Conservation (phyloP, 2,797 vertebrate genomes). For the Carduelis carduelis region DNA sequence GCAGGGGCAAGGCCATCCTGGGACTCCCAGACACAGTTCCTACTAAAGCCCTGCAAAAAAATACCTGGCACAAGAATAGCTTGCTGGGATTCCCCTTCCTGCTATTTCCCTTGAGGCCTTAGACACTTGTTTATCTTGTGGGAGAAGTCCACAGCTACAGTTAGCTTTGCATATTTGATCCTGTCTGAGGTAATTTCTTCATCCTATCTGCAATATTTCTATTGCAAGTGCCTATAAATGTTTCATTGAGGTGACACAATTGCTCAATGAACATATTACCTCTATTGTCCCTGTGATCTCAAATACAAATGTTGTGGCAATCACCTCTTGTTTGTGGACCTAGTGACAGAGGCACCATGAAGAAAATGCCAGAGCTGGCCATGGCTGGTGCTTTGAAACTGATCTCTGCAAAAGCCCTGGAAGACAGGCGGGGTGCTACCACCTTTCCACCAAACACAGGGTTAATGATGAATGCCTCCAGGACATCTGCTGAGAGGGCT, state of each 20-base stretch:
- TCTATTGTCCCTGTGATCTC: neutral
- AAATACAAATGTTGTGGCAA: neutral
- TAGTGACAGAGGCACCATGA: neutral
- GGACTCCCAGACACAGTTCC: neutral
- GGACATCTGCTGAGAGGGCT: neutral
- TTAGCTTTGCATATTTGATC: constrained; percentile 54
- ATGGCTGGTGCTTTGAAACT: neutral
- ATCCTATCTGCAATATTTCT: constrained; percentile 29
- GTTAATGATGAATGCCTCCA: neutral
- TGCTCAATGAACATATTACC: neutral
- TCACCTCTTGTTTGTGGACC: neutral
- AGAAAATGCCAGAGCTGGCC: neutral
- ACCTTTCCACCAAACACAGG: neutral
- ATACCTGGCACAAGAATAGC: neutral
- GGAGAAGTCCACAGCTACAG: constrained; percentile 33
- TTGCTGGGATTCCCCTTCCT: neutral
- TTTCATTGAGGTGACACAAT: constrained; percentile 1
- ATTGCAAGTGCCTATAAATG: neutral
- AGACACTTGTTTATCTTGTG: constrained; percentile 50
- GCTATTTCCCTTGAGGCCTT: neutral
- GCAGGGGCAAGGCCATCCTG: neutral
- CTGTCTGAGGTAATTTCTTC: constrained; percentile 52
- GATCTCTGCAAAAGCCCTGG: neutral
- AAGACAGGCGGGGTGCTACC: neutral
- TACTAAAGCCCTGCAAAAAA: neutral